phyloP scores from a whole-genome alignment of 2,113 vertebrate species.

The Podarcis cretensis region DNA sequence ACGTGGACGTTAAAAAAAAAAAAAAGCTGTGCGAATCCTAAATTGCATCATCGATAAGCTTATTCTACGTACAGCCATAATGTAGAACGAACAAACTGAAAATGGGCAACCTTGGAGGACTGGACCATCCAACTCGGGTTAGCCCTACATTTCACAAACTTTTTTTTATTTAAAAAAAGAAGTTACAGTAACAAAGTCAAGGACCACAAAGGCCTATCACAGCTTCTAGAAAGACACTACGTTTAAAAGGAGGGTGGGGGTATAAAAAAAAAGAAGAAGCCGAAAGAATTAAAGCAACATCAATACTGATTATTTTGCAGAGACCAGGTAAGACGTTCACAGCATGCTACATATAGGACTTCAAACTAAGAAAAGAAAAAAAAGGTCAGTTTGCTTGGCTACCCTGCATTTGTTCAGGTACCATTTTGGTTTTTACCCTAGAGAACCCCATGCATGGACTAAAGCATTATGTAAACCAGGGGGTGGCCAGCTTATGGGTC shows the following conservation, averaged over 20 bases:
- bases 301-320: slow-evolving; percentile 82
- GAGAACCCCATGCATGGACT: neutral
- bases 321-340: slow-evolving; percentile 74
- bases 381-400: neutral
- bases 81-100: slow-evolving; percentile 70
- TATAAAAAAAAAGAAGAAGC: slow-evolving; percentile 38
- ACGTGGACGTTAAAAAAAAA: slow-evolving; percentile 55
- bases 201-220: slow-evolving; percentile 79
- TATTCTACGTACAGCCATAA: slow-evolving; percentile 79
- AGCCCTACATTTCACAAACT: slow-evolving; percentile 73
- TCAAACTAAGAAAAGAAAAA: neutral
- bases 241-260: neutral
- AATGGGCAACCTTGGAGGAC: slow-evolving; percentile 68
- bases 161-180: slow-evolving; percentile 52
- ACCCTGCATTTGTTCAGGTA: neutral
- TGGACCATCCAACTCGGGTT: slow-evolving; percentile 71
- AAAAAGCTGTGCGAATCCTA: slow-evolving; percentile 68
- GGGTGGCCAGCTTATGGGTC: neutral
- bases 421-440: neutral
- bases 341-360: slow-evolving; percentile 76
- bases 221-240: slow-evolving; percentile 79
- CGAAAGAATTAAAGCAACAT: slow-evolving; percentile 73
- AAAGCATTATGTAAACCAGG: neutral
- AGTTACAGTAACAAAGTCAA: slow-evolving; percentile 82
- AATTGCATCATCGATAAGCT: slow-evolving; percentile 76